Evolutionary conservation across 2,797 vertebrate genomes (phyloP).

Genomic region (Chrysolophus pictus): DNA sequence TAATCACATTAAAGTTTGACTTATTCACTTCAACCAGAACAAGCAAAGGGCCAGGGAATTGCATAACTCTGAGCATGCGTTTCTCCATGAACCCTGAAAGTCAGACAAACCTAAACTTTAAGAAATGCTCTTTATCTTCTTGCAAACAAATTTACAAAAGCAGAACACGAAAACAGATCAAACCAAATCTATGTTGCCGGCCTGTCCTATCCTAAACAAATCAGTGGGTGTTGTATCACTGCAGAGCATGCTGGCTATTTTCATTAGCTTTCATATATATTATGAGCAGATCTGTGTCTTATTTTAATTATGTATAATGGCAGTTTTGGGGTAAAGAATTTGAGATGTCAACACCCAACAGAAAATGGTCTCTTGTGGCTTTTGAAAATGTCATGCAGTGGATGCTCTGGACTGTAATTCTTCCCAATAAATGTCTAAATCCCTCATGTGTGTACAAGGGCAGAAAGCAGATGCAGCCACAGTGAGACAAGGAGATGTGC

Average conservation of each 20-base stretch:
- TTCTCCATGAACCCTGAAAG: neutral
- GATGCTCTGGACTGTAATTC: neutral
- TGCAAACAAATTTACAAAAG: neutral
- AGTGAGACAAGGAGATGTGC: neutral
- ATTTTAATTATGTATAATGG: neutral
- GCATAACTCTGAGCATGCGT: neutral
- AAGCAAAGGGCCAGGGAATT: conserved; percentile 23
- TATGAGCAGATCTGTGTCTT: neutral
- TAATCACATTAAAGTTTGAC: conserved; percentile 65
- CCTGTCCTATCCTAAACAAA: neutral
- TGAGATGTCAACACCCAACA: conserved; percentile 9
- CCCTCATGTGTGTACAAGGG: neutral
- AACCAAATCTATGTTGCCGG: neutral
- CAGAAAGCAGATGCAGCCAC: neutral
- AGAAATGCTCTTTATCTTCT: neutral
- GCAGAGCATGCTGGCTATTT: neutral
- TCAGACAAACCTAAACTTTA: neutral
- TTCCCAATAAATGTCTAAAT: neutral
- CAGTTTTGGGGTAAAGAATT: neutral
- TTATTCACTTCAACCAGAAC: conserved; percentile 44
- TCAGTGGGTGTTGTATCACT: neutral
- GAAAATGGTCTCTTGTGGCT: conserved; percentile 16
- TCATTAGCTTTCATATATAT: conserved; percentile 21
- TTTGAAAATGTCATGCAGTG: neutral
- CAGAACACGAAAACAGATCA: neutral